phyloP scores from a whole-genome alignment of 2,888 invertebrate species.

The Zygothrica quintamaculata region DNA sequence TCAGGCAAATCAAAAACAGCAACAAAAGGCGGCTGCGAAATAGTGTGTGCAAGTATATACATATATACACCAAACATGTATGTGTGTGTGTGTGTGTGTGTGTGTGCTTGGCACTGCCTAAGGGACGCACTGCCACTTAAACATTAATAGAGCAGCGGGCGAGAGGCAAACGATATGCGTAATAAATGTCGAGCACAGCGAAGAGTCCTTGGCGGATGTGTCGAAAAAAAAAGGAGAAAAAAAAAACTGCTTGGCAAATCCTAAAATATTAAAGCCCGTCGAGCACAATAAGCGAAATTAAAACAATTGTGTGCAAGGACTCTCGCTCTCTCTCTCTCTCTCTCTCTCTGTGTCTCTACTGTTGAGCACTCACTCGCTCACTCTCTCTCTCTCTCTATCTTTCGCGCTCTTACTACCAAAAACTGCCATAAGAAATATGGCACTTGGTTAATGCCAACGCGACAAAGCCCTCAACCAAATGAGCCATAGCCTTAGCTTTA shows the following conservation, averaged over 20 bases:
- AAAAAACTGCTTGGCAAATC: constrained; percentile 62
- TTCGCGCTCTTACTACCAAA: constrained; percentile 21
- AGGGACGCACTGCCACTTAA: constrained; percentile 80
- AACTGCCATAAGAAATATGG: constrained; percentile 73
- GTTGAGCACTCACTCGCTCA: no score
- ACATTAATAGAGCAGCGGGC: constrained; percentile 77
- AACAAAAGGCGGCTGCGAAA: constrained; percentile 60
- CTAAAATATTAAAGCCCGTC: constrained; percentile 76
- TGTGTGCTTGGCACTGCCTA: constrained; percentile 48
- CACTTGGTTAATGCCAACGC: constrained; percentile 36
- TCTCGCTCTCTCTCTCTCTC: constrained; percentile 9
- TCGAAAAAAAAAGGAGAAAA: no score
- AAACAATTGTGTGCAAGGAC: constrained; percentile 73
- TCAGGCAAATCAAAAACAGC: constrained; percentile 81
- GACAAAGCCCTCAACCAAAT: constrained; percentile 64
- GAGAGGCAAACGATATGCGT: constrained; percentile 70
- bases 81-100: constrained; percentile 17
- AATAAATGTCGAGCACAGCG: constrained; percentile 75
- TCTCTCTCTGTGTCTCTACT: no score
- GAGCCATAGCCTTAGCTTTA: constrained; percentile 50
- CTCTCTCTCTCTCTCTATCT: no score
- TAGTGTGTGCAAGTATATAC: no score
- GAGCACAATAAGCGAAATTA: constrained; percentile 78
- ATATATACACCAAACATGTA: no score
- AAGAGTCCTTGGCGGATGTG: constrained; percentile 43